A percentile compares a stretch with the other conserved stretches of the same genome.
Evolutionary conservation across 2,888 invertebrate species (phyloP).

Genomic region (Drosophila anomelani): DNA sequence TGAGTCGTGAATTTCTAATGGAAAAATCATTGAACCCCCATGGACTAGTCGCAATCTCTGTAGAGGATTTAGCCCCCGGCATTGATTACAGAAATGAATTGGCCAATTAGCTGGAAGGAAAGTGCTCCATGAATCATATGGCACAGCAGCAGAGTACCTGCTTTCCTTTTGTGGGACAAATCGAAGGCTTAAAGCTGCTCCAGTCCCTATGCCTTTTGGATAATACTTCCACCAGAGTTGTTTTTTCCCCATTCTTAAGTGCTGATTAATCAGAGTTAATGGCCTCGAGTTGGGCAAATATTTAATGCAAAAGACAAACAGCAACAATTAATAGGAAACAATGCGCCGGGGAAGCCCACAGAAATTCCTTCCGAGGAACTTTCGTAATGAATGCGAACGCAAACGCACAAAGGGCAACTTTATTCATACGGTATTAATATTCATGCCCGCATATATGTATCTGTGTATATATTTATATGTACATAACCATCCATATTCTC

Average conservation of each 20-base stretch:
- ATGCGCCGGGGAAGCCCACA: slow-evolving; percentile 15
- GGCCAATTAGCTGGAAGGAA: slow-evolving; percentile 58
- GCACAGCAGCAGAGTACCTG: neutral
- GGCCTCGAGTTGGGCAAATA: slow-evolving; percentile 38
- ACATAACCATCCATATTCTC: slow-evolving; percentile 29
- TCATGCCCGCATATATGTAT: slow-evolving; percentile 40
- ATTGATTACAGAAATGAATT: slow-evolving; percentile 53
- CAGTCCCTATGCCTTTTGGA: neutral
- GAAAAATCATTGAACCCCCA: slow-evolving; percentile 33
- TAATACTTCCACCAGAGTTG: neutral
- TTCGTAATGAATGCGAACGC: slow-evolving; percentile 39
- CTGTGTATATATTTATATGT: slow-evolving; percentile 6
- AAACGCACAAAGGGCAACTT: slow-evolving; percentile 49
- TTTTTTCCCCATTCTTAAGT: slow-evolving; percentile 52
- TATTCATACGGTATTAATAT: slow-evolving; percentile 67
- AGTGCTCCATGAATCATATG: slow-evolving; percentile 44
- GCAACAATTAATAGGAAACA: slow-evolving; percentile 43
- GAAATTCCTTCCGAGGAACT: slow-evolving; percentile 29
- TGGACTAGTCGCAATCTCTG: neutral
- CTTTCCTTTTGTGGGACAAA: slow-evolving; percentile 12
- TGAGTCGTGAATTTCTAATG: neutral
- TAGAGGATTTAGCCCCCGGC: slow-evolving; percentile 3
- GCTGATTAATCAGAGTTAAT: slow-evolving; percentile 75
- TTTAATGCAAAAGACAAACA: slow-evolving; percentile 48
- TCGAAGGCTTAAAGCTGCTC: slow-evolving; percentile 30